Evolutionary conservation across 2,888 invertebrate genomes (phyloP).

Genomic region (Leucoptera coffeella): DNA sequence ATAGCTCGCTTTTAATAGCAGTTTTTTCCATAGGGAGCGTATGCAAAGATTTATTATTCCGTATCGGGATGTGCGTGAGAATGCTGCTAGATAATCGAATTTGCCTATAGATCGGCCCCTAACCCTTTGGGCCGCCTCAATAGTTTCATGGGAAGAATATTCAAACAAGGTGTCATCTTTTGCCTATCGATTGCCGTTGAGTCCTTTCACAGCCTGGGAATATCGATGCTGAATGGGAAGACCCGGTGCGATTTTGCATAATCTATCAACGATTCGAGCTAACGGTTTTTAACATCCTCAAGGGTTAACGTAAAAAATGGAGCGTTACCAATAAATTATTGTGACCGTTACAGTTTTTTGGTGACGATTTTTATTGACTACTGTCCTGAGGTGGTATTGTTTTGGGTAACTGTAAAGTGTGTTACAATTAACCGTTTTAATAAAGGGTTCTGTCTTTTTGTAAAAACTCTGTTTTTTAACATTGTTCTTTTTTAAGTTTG

Average conservation of each 20-base stretch:
- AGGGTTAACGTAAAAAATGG: conserved; percentile 24
- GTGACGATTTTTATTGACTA: conserved; percentile 11
- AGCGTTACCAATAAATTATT: conserved; percentile 36
- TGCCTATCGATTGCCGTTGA: conserved; percentile 50
- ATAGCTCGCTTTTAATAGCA: conserved; percentile 46
- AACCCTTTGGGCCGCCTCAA: conserved; percentile 34
- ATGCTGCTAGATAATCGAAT: conserved; percentile 47
- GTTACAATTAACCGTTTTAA: too few species aligned
- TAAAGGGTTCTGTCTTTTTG: too few species aligned
- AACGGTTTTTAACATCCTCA: conserved; percentile 31
- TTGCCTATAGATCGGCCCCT: conserved; percentile 45
- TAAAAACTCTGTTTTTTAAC: too few species aligned
- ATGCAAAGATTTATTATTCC: conserved; percentile 50
- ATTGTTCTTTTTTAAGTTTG: too few species aligned
- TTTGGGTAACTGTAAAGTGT: not conserved
- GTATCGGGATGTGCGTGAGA: conserved; percentile 46
- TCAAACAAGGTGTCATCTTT: conserved; percentile 53
- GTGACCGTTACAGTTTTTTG: conserved; percentile 33
- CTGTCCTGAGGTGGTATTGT: conserved; percentile 18
- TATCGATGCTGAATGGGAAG: conserved; percentile 46
- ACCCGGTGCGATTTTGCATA: conserved; percentile 42
- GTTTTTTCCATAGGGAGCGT: conserved; percentile 36
- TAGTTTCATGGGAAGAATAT: conserved; percentile 46
- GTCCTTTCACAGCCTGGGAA: conserved; percentile 41
- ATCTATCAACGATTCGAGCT: conserved; percentile 35